Evolutionary conservation across 2,888 invertebrate species (phyloP).

Genomic region (Amiota minor): DNA sequence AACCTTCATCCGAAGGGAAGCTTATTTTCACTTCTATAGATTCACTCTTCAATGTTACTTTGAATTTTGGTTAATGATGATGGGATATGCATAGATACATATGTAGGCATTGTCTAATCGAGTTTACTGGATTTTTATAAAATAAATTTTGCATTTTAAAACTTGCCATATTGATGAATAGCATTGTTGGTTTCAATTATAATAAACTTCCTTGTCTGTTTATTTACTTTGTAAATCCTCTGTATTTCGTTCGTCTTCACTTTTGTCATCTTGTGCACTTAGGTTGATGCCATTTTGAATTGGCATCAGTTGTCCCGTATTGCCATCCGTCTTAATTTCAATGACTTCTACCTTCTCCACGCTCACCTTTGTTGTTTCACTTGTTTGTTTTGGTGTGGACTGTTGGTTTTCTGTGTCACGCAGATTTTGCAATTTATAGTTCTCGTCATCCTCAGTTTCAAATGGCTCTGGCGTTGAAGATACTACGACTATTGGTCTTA

Average conservation of each 20-base stretch:
- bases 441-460: conserved; percentile 40
- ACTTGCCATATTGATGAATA: background rate
- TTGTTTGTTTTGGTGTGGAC: conserved; percentile 34
- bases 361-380: conserved; percentile 60
- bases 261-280: conserved; percentile 6
- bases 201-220: background rate
- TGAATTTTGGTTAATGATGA: too few relatives aligned
- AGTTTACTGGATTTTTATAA: too few relatives aligned
- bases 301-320: conserved; percentile 70
- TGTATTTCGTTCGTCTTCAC: conserved; percentile 22
- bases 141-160: too few relatives aligned
- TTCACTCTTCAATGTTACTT: too few relatives aligned
- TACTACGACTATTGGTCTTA: conserved; percentile 69
- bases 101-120: too few relatives aligned
- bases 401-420: conserved; percentile 44
- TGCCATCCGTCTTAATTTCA: conserved; percentile 73
- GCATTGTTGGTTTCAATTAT: background rate
- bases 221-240: too few relatives aligned
- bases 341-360: conserved; percentile 74
- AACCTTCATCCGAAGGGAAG: too few relatives aligned
- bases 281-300: conserved; percentile 36
- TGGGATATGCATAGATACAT: too few relatives aligned
- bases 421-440: conserved; percentile 50
- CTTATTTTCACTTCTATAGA: too few relatives aligned
- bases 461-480: conserved; percentile 64